Evolutionary conservation across 2,113 vertebrate genomes (phyloP).

Genomic region (Nanorana parkeri): DNA sequence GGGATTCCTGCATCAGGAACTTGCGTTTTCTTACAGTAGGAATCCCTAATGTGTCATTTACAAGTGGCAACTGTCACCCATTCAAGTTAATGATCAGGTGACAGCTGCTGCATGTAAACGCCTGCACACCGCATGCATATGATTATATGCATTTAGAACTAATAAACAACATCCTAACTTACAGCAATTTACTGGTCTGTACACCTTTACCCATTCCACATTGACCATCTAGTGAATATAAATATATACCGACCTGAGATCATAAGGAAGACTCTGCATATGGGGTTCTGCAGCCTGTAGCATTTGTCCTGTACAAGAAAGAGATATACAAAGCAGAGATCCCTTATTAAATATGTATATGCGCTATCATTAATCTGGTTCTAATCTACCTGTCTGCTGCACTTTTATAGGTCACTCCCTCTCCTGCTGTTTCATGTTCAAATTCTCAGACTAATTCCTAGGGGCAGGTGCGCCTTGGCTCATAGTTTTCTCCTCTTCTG

Average conservation of each 20-base stretch:
- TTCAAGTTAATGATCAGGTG: no score
- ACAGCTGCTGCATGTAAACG: no score
- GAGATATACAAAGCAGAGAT: not conserved
- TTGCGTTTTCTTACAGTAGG: no score
- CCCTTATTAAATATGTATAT: not conserved
- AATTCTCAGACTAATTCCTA: slow-evolving; percentile 47
- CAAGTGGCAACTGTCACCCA: no score
- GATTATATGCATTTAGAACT: not conserved
- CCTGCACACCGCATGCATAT: no score
- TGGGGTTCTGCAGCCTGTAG: not conserved
- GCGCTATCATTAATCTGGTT: slow-evolving; percentile 16
- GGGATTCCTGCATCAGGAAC: no score
- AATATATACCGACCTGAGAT: slow-evolving; percentile 21
- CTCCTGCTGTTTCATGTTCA: slow-evolving; percentile 13
- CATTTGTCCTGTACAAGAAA: not conserved
- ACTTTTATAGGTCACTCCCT: not conserved
- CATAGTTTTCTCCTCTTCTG: not conserved
- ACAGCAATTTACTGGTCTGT: no score
- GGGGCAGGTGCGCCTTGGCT: slow-evolving; percentile 1
- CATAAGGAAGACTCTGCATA: not conserved
- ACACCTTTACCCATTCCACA: no score
- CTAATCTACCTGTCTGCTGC: slow-evolving; percentile 11
- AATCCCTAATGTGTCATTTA: no score
- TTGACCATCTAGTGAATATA: not conserved
- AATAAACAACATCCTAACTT: no score